These are phyloP conservation scores for Ursus arctos DNA, from an alignment of 2,113 vertebrate species.

Conservation along the genomic window DNA sequence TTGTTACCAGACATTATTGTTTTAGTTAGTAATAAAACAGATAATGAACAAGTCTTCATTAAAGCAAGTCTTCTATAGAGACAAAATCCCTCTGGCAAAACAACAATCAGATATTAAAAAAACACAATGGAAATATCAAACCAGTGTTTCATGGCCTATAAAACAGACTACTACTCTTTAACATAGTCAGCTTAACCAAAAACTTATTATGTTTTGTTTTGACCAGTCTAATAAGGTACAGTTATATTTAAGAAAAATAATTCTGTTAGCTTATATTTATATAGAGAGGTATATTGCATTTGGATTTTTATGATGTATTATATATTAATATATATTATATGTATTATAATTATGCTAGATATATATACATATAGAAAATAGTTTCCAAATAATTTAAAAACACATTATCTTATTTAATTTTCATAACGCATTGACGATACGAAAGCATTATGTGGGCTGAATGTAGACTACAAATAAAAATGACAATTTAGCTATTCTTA, in stretches of 20 bases:
- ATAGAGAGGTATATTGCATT: neutral
- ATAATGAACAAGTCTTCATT: neutral
- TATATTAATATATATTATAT: neutral
- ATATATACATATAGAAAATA: neutral
- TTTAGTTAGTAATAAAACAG: neutral
- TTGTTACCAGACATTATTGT: neutral
- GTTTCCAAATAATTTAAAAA: neutral
- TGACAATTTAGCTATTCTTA: neutral
- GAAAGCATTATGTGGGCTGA: neutral
- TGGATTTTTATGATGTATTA: neutral
- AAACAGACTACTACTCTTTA: neutral
- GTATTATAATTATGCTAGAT: neutral
- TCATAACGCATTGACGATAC: neutral
- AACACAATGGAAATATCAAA: neutral
- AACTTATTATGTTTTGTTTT: neutral
- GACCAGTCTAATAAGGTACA: neutral
- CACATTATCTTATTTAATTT: neutral
- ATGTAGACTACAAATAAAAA: conserved; percentile 31
- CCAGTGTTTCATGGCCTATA: neutral
- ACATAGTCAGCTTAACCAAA: neutral
- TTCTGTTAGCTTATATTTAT: neutral
- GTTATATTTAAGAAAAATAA: neutral
- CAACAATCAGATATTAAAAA: neutral
- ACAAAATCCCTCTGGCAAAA: neutral
- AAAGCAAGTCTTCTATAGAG: neutral